Evolutionary conservation across 1,140 invertebrate species (phyloP).

Genomic region (Hyphantria cunea): DNA sequence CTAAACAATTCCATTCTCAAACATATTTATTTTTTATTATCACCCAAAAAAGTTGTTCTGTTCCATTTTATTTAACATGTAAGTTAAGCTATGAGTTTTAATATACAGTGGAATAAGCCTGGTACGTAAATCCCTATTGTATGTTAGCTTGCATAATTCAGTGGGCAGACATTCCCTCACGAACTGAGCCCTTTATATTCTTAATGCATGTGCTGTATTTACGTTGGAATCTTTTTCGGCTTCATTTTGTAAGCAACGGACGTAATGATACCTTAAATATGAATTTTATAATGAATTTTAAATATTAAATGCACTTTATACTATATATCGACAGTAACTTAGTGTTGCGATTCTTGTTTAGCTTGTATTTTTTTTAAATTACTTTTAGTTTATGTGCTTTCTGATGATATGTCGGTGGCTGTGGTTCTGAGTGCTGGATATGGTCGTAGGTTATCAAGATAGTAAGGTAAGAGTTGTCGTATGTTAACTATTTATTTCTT

Average conservation of each 20-base stretch:
- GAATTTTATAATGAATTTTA: constrained; percentile 9
- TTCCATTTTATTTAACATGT: not conserved
- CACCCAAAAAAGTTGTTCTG: not conserved
- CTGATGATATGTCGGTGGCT: too few species aligned
- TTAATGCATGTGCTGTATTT: constrained; percentile 1
- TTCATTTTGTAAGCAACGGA: constrained; percentile 34
- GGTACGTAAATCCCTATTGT: constrained; percentile 30
- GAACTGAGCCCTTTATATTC: constrained; percentile 19
- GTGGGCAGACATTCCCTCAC: constrained; percentile 39
- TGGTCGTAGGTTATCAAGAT: too few species aligned
- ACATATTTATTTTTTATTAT: not conserved
- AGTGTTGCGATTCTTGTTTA: too few species aligned
- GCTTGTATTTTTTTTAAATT: too few species aligned
- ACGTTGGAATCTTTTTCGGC: constrained; percentile 16
- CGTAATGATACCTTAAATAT: constrained; percentile 30
- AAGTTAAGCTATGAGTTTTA: constrained; percentile 10
- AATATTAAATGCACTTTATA: not conserved
- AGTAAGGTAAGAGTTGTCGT: too few species aligned
- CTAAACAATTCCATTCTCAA: too few species aligned
- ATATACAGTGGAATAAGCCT: constrained; percentile 16
- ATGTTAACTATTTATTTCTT: too few species aligned
- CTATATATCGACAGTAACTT: too few species aligned
- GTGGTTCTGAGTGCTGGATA: too few species aligned
- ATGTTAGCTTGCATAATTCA: constrained; percentile 46
- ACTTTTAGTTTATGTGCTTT: too few species aligned